Evolutionary conservation across 1,140 invertebrate genomes (phyloP).

Genomic region (Listronotus bonariensis): DNA sequence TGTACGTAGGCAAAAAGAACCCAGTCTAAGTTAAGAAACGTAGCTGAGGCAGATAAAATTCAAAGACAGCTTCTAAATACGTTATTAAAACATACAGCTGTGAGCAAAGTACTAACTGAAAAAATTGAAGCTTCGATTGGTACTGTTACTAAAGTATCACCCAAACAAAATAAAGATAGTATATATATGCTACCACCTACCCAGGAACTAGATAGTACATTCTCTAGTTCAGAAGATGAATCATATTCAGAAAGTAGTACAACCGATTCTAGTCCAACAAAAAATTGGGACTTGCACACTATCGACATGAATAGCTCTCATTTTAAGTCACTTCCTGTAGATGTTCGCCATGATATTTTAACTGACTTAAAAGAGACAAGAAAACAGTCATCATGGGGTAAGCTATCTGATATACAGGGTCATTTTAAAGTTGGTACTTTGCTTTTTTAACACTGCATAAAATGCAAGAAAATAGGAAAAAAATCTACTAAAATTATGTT

Average conservation of each 20-base stretch:
- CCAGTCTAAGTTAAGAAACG: constrained; percentile 74
- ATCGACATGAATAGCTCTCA: constrained; percentile 79
- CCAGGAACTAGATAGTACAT: constrained; percentile 56
- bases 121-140: constrained; percentile 59
- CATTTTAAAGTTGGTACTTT: too few relatives aligned
- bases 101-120: constrained; percentile 63
- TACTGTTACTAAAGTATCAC: constrained; percentile 14
- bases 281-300: constrained; percentile 71
- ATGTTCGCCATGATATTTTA: constrained; percentile 91
- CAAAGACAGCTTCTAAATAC: constrained; percentile 71
- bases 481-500: too few relatives aligned
- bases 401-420: background rate
- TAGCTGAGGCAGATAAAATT: constrained; percentile 72
- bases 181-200: constrained; percentile 71
- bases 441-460: too few relatives aligned
- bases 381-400: constrained; percentile 86
- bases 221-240: constrained; percentile 34
- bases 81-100: constrained; percentile 64
- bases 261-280: constrained; percentile 57
- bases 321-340: constrained; percentile 81
- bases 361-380: constrained; percentile 88
- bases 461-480: too few relatives aligned
- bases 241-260: constrained; percentile 27
- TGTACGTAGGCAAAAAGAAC: constrained; percentile 71
- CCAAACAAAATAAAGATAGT: constrained; percentile 59